These are phyloP conservation scores for Patagioenas fasciata DNA, from an alignment of 2,113 vertebrate species.

Conservation along the genomic window DNA sequence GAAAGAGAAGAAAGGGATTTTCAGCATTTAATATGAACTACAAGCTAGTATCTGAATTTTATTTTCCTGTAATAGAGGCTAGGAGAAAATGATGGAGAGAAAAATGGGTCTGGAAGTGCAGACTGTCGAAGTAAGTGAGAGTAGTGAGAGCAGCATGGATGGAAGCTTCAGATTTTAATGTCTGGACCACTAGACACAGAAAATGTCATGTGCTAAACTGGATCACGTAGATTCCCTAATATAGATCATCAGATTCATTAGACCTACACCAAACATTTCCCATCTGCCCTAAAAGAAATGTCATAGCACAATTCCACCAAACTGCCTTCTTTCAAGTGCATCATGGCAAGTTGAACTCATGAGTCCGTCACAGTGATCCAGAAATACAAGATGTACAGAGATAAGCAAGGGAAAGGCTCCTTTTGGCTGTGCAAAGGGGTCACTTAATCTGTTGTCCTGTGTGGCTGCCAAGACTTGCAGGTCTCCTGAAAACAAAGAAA, in stretches of 20 bases:
- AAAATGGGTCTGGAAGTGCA: background rate
- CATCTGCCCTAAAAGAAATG: background rate
- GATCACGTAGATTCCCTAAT: background rate
- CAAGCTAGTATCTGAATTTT: background rate
- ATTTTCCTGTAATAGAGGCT: background rate
- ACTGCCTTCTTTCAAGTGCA: background rate
- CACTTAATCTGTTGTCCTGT: slow-evolving; percentile 22
- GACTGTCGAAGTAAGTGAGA: background rate
- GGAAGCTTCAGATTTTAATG: background rate
- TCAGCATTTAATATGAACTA: background rate
- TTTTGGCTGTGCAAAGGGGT: slow-evolving; percentile 1
- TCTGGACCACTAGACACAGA: background rate
- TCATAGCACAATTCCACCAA: background rate
- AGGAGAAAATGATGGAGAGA: background rate
- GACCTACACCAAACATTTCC: background rate
- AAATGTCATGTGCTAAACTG: background rate
- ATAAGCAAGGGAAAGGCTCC: background rate
- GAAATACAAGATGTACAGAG: background rate
- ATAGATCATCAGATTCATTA: background rate
- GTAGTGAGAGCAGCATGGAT: background rate
- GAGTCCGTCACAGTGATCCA: background rate
- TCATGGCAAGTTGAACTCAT: slow-evolving; percentile 1
- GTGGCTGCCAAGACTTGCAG: background rate
- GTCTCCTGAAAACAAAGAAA: slow-evolving; percentile 1
- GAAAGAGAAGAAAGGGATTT: background rate